Percentiles rank a stretch among this genome's conserved stretches.
Evolutionary conservation across 1,140 invertebrate genomes (phyloP).

Genomic region (Procambarus clarkii): DNA sequence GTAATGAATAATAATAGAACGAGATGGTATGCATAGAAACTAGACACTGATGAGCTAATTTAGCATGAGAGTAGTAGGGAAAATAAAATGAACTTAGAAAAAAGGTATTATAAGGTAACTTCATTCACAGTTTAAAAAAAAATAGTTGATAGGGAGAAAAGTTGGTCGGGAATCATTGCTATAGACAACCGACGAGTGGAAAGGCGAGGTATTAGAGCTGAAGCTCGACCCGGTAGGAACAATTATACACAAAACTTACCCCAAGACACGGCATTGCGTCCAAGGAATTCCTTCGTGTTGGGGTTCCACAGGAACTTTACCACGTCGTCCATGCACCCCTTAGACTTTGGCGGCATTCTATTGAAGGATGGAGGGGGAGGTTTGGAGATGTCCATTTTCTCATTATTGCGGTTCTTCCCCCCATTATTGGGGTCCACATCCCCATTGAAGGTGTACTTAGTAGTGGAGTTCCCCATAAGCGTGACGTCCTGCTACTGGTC

Average conservation of each 20-base stretch:
- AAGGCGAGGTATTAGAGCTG: neutral
- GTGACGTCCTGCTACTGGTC: neutral
- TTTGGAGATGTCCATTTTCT: neutral
- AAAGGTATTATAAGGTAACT: no score
- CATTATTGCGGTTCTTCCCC: neutral
- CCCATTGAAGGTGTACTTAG: neutral
- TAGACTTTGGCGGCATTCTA: neutral
- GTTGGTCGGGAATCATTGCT: no score
- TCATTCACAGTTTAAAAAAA: no score
- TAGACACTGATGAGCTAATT: no score
- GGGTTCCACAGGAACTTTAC: constrained; percentile 10
- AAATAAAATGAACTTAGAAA: no score
- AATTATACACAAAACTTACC: neutral
- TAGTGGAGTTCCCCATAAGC: neutral
- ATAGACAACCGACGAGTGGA: no score
- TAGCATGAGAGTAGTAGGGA: no score
- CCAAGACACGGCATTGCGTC: neutral
- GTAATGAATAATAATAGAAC: no score
- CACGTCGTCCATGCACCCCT: neutral
- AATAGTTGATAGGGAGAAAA: no score
- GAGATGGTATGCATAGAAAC: no score
- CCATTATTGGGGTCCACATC: neutral
- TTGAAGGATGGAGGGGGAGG: neutral
- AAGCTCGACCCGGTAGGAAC: no score
- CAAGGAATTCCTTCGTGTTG: neutral